Base-by-base conservation (phyloP, 2,888 invertebrate species). In the Epistrophella euchroma region DNA sequence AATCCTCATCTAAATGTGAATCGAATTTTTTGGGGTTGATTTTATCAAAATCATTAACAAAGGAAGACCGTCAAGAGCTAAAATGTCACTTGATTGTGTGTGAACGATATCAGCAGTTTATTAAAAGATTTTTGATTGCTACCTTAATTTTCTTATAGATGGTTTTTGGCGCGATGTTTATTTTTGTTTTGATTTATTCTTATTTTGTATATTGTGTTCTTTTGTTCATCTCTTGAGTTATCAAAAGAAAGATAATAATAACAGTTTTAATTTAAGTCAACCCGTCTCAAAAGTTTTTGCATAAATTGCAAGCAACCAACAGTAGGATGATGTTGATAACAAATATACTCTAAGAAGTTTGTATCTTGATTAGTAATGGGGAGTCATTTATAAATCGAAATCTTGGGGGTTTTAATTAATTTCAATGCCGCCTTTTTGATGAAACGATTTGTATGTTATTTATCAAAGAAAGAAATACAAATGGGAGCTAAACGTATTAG, bases 221-320 rank as follows among this genome's bases (percentile, higher is more conserved):
- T n/a, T 45, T 32, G 6, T 17, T 56, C 35, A 32, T 15, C 17
- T 35, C 13, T 32, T 19, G 6, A 56, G 17, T 32, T 11, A 56
- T 32, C 2, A 25, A n/a, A n/a, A n/a, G 28, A 15, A 55, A 55
- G 28, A 56, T 43, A 43, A 35, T 32, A n/a, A 56, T 32, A 32
- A 10, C 17, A 17, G 10, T 17, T 17, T 35, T 19, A 17, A 17
- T 17, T 32, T 56, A 2, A 15, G 17, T 0, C 35, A 56, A 56
- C 11, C 35, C 35, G 56, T 56, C 56, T 56, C 56, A 13, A 56
- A 56, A 56, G 56, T 56, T 56, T 56, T 32, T 56, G 56, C 28
- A 56, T 56, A 32, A 56, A 56, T 56, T 35, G 28, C 28, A 28
- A 56, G 1, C 56, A 56, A 6, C 17, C 45, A 15, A 11, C n/a